Percentiles rank a stretch among this genome's conserved stretches.
Evolutionary conservation across 1,140 invertebrate genomes (phyloP).

Genomic region (Temnothorax longispinosus): DNA sequence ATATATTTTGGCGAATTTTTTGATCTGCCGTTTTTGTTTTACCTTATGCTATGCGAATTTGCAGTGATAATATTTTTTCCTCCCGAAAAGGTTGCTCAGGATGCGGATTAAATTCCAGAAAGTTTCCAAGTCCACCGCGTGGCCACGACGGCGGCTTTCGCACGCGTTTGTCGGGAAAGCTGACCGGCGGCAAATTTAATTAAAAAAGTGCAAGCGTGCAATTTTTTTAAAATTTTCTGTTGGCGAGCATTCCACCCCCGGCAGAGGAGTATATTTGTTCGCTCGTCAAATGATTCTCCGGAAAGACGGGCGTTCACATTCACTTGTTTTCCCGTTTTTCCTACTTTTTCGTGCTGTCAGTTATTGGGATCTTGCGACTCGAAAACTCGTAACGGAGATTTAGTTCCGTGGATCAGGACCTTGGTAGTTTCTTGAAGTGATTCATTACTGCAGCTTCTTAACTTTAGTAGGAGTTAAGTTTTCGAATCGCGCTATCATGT

Average conservation of each 20-base stretch:
- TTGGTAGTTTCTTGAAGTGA: conserved; percentile 43
- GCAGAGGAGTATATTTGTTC: conserved; percentile 47
- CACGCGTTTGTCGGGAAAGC: conserved; percentile 32
- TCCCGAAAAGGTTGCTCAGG: conserved; percentile 47
- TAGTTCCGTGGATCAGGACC: conserved; percentile 46
- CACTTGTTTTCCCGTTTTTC: not conserved
- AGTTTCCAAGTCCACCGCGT: conserved; percentile 70
- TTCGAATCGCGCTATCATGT: conserved; percentile 33
- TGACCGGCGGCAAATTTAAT: conserved; percentile 69
- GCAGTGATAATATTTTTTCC: conserved; percentile 16
- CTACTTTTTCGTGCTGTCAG: not conserved
- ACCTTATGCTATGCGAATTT: conserved; percentile 55
- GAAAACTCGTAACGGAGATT: conserved; percentile 56
- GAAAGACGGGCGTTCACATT: conserved; percentile 5
- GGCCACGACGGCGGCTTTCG: conserved; percentile 49
- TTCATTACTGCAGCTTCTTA: conserved; percentile 60
- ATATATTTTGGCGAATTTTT: not conserved
- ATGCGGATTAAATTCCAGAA: conserved; percentile 72
- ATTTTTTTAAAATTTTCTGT: conserved; percentile 69
- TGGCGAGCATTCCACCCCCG: conserved; percentile 37
- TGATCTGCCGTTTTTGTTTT: not conserved
- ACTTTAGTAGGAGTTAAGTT: conserved; percentile 48
- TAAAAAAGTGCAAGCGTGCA: conserved; percentile 74
- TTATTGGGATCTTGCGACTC: conserved; percentile 34
- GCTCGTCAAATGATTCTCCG: conserved; percentile 42